Evolutionary conservation across 2,797 vertebrate genomes (phyloP).

Genomic region (Galago senegalensis): DNA sequence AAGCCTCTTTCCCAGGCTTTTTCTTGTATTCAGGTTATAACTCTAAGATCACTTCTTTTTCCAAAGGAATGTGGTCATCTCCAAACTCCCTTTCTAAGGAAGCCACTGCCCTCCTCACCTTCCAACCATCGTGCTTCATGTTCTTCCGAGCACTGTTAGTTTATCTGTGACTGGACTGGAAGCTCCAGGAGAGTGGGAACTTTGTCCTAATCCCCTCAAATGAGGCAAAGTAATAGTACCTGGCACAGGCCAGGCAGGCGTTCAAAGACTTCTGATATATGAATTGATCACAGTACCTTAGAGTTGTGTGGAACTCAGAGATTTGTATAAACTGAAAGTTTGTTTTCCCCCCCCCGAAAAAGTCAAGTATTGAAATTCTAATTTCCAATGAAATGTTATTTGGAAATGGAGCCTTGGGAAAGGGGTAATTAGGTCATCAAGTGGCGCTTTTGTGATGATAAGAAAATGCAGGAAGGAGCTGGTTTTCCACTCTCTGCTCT

Average conservation of each 20-base stretch:
- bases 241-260: background rate
- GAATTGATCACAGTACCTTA: background rate
- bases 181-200: background rate
- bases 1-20: background rate
- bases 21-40: background rate
- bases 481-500: background rate
- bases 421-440: background rate
- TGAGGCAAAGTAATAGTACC: background rate
- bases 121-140: background rate
- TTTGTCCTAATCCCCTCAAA: background rate
- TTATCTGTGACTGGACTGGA: background rate
- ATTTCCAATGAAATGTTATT: background rate
- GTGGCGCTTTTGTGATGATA: background rate
- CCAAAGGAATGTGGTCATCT: background rate
- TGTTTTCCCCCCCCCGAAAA: rapidly evolving
- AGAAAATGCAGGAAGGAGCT: background rate
- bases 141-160: background rate
- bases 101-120: background rate
- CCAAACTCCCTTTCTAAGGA: constrained; percentile 3
- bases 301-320: background rate
- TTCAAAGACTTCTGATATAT: background rate
- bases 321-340: background rate
- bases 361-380: background rate
- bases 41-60: background rate
- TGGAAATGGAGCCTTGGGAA: background rate